Percentiles rank a stretch among this genome's conserved stretches.
These are phyloP conservation scores for Nothocercus julius DNA, from an alignment of 2,113 vertebrate genomes.

Conservation along the genomic window DNA sequence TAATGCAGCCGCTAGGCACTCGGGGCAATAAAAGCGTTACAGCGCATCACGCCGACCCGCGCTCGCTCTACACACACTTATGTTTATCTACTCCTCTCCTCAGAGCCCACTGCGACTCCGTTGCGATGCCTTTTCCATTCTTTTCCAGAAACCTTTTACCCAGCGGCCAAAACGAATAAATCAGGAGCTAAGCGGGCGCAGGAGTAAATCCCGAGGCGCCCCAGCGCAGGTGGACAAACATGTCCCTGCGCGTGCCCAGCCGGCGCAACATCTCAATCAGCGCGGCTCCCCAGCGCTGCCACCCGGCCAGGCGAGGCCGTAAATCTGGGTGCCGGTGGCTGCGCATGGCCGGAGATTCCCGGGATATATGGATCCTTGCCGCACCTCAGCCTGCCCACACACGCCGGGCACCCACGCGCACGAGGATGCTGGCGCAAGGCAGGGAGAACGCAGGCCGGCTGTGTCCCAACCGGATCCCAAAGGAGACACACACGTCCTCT, in stretches of 20 bases:
- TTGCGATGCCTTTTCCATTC: neutral
- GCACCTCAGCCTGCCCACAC: neutral
- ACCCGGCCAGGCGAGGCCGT: neutral
- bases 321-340: neutral
- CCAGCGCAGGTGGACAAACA: neutral
- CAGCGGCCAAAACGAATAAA: neutral
- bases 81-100: neutral
- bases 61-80: neutral
- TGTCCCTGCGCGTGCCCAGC: fast-evolving
- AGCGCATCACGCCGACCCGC: fast-evolving
- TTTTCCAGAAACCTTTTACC: neutral
- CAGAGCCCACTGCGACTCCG: neutral
- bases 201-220: neutral
- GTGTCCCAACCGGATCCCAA: fast-evolving
- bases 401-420: fast-evolving
- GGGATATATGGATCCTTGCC: neutral
- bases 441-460: neutral
- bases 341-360: fast-evolving
- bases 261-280: fast-evolving
- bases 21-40: neutral
- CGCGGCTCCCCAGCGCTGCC: neutral
- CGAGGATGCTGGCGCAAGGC: fast-evolving
- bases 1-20: neutral
- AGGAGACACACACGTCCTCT: neutral
- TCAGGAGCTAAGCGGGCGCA: fast-evolving